Evolutionary conservation across 2,888 invertebrate species (phyloP).

Genomic region (Pterostichus madidus): DNA sequence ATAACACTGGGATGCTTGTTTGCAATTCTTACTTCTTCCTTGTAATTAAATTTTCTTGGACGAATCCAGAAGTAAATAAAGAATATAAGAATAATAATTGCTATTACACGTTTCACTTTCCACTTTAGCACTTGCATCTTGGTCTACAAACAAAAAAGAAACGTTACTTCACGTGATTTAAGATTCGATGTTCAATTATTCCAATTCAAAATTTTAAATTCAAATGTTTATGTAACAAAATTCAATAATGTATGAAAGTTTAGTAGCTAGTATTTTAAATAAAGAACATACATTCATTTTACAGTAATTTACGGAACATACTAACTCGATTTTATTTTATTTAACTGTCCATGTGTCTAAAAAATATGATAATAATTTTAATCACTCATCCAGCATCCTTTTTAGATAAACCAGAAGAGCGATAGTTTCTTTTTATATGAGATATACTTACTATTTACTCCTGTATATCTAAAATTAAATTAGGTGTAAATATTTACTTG

Average conservation of each 20-base stretch:
- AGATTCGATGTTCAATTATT: conserved; percentile 9
- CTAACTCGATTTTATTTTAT: conserved; percentile 4
- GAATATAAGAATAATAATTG: conserved; percentile 41
- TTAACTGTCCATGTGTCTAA: neutral
- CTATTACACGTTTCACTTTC: conserved; percentile 49
- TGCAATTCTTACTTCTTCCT: conserved; percentile 78
- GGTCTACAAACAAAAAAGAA: conserved; percentile 46
- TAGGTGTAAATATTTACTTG: neutral
- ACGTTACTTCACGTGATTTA: conserved; percentile 27
- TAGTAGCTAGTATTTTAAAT: neutral
- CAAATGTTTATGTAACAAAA: conserved; percentile 32
- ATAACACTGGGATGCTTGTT: conserved; percentile 81
- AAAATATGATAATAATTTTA: conserved; percentile 25
- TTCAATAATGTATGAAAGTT: conserved; percentile 11
- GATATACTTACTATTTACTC: conserved; percentile 5
- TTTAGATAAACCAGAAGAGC: conserved; percentile 37
- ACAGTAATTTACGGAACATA: conserved; percentile 21
- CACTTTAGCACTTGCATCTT: conserved; percentile 64
- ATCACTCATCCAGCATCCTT: conserved; percentile 28
- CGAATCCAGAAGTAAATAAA: conserved; percentile 72
- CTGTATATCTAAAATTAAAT: no score
- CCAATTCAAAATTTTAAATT: conserved; percentile 18
- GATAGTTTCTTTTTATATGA: neutral
- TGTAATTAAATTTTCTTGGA: conserved; percentile 75
- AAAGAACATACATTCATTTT: conserved; percentile 53